Evolutionary conservation across 2,797 vertebrate species (phyloP).

Genomic region (Manis javanica): DNA sequence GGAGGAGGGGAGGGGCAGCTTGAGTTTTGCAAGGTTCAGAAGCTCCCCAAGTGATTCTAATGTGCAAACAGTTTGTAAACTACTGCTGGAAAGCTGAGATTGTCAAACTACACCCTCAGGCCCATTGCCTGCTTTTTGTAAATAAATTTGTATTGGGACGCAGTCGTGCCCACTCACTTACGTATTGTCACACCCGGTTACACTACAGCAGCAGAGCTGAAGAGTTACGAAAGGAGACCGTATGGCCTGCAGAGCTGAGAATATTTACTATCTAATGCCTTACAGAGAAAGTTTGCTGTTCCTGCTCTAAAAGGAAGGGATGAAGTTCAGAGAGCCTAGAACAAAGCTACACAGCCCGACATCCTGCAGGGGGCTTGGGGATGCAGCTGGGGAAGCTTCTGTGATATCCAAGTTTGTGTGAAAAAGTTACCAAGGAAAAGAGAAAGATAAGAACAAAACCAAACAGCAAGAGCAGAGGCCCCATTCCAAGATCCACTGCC

Average conservation of each 20-base stretch:
- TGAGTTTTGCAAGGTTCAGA: background rate
- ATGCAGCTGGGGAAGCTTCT: background rate
- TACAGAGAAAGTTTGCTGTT: background rate
- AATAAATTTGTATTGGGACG: background rate
- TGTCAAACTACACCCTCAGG: background rate
- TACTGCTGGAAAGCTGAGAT: background rate
- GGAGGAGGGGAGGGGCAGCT: too few relatives aligned
- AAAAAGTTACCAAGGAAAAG: background rate
- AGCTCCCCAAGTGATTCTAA: background rate
- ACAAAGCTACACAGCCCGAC: background rate
- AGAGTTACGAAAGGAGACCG: background rate
- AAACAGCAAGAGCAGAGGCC: background rate
- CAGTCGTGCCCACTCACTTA: background rate
- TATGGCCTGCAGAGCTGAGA: background rate
- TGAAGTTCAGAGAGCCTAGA: background rate
- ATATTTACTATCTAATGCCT: background rate
- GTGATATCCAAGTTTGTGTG: background rate
- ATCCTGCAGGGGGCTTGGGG: background rate
- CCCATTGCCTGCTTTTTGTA: background rate
- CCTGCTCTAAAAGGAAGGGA: background rate
- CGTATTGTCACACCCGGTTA: background rate
- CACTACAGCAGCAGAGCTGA: background rate
- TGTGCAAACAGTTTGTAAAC: background rate
- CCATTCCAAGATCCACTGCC: background rate
- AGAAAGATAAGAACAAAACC: background rate